phyloP scores from a whole-genome alignment of 2,113 vertebrate species.

The Barnardius zonarius region DNA sequence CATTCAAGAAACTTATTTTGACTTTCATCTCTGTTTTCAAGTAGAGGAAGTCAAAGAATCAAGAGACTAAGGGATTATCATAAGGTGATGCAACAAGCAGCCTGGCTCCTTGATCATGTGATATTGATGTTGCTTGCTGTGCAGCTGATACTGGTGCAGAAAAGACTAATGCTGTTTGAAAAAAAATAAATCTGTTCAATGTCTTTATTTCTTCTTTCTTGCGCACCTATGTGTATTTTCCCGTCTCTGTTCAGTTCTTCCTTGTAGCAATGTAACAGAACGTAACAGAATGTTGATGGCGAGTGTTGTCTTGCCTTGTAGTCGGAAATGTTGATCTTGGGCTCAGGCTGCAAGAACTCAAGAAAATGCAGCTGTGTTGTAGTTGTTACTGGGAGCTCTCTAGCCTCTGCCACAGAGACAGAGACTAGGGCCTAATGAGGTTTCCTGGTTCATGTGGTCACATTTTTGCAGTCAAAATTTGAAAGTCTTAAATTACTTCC shows the following conservation, averaged over 20 bases:
- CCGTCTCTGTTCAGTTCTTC: background rate
- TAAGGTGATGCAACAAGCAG: background rate
- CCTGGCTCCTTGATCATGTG: background rate
- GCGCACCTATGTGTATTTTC: background rate
- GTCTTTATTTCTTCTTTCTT: background rate
- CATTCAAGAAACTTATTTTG: background rate
- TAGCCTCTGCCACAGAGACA: background rate
- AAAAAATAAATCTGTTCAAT: background rate
- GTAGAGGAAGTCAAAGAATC: background rate
- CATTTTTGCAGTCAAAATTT: background rate
- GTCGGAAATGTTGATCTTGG: background rate
- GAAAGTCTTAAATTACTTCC: background rate
- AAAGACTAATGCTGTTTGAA: background rate
- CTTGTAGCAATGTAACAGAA: background rate
- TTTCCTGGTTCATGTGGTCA: background rate
- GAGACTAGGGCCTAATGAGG: fast-evolving
- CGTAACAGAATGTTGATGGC: background rate
- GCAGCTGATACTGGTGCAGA: background rate
- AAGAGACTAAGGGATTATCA: background rate
- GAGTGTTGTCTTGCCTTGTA: background rate
- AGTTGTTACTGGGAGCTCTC: background rate
- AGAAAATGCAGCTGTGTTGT: background rate
- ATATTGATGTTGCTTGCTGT: background rate
- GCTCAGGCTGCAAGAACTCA: background rate
- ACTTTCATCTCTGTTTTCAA: background rate